Base-by-base conservation (phyloP, 2,113 vertebrate genomes). In the Nannospalax galili region DNA sequence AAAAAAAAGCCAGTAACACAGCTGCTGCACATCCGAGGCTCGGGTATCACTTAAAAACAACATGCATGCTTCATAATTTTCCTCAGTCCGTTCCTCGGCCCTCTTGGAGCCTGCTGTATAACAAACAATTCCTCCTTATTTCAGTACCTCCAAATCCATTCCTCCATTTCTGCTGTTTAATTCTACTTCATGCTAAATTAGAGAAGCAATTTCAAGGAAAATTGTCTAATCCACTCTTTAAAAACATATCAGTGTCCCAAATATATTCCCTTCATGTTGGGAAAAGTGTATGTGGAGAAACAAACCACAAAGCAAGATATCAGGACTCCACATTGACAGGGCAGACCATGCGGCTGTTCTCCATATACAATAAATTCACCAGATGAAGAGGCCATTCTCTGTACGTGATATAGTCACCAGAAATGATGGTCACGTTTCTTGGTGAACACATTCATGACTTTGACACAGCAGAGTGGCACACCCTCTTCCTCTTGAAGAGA, bases 31-130 rank as follows among this genome's bases (percentile, higher is more conserved):
- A 96, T 89, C 94, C 84, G 72, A 42, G 10, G 65, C 75, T 98
- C 92, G 82, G 94, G 56, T 93, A 73, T 52, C 60, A 86, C 96
- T 97, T 84, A 96, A 98, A 98, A 97, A 93, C 90, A 98, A 97
- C 90, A 95, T 48, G 94, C 65, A 84, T 65, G n/a, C 90, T 90
- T 95, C 93, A 80, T 28, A 62, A 74, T 60, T 60, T 77, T 70
- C 93, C 94, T 81, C 96, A 98, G 37, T 80, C 32, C 5, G 1
- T 85, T 85, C 94, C 81, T 87, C 84, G 16, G 19, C 5, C 32
- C 94, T 96, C 74, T 94, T 35, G 42, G 11, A 81, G 84, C 56
- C 88, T 65, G 22, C 92, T 75, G 75, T 58, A 82, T 14, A 91
- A 84, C 85, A 93, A 92, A 96, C 69, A 92, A 67, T 79, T 65